phyloP scores from a whole-genome alignment of 2,888 invertebrate species.

The Hyposoter didymator region DNA sequence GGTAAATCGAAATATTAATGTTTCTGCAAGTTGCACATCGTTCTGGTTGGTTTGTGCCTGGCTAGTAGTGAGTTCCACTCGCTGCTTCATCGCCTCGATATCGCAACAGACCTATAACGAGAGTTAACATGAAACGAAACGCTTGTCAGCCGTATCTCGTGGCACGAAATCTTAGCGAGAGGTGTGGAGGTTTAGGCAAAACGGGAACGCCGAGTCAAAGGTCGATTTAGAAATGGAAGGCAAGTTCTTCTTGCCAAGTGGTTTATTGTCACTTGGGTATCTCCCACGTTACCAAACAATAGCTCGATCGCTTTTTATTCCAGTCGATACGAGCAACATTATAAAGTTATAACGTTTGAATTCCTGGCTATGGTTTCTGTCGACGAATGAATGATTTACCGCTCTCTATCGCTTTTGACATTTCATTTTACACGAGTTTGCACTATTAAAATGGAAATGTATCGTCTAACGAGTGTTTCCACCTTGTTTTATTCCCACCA shows the following conservation, averaged over 20 bases:
- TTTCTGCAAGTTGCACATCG: background rate
- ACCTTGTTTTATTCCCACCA: constrained; percentile 82
- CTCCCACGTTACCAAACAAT: constrained; percentile 58
- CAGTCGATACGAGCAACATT: constrained; percentile 1
- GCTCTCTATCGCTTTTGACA: constrained; percentile 58
- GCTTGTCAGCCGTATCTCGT: constrained; percentile 26
- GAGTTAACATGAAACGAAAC: constrained; percentile 37
- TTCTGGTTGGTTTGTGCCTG: constrained; percentile 35
- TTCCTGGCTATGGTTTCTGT: constrained; percentile 3
- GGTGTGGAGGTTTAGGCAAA: constrained; percentile 28
- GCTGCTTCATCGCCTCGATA: constrained; percentile 8
- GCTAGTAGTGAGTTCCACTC: background rate
- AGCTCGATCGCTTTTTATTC: background rate
- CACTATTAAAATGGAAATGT: constrained; percentile 29
- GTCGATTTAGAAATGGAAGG: constrained; percentile 53
- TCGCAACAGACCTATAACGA: constrained; percentile 27
- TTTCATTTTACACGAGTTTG: constrained; percentile 47
- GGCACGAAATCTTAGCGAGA: constrained; percentile 52
- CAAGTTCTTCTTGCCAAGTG: constrained; percentile 57
- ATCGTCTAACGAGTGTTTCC: constrained; percentile 42
- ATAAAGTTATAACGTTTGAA: constrained; percentile 6
- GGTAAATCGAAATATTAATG: background rate
- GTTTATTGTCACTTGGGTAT: constrained; percentile 63
- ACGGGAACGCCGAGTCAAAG: constrained; percentile 53
- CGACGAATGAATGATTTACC: constrained; percentile 58